Evolutionary conservation across 2,888 invertebrate genomes (phyloP), one percentile per base, ranked within the genome.

Genomic region (Parnassius apollo): DNA sequence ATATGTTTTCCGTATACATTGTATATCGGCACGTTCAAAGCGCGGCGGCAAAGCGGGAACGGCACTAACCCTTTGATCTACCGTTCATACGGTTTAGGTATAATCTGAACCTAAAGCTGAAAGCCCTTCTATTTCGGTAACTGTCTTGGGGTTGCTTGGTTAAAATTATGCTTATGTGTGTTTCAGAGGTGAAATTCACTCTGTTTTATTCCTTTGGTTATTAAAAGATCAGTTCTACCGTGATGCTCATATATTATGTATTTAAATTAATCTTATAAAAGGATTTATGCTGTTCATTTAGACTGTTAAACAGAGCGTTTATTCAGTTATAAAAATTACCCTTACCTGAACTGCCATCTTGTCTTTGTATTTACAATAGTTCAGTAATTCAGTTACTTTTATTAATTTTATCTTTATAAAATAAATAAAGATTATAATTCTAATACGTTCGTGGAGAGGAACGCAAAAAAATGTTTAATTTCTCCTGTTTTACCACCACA

Each of bases 121-220:
- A 73, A 75, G 75, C 83, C 84, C 80, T 83, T 84, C 83, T 86
- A 85, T 85, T 87, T 85, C 71, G 79, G 82, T 82, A 75, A 67
- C 74, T 73, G 71, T 84, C 83, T 85, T 83, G 76, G 74, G 75
- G 76, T 72, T 76, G 76, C 66, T 69, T 62, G 64, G 67, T 70
- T 68, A 68, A 66, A 69, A 72, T 66, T 65, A 51, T 57, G 62
- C 64, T 46, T 62, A 59, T 56, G 49, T 49, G 9, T 49, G 18
- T 13, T 49, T 35, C 35, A 35, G 35, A 51, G 52, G 57, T 57
- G 52, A 42, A 49, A 45, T 64, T 46, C 56, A 56, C 49, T 53
- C 13, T 51, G 50, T 62, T 18, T 62, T 51, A 52, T 59, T 59
- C 45, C 55, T 59, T 63, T 51, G 54, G 50, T 35, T 13, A 55